Base-by-base conservation (phyloP, 2,888 invertebrate genomes). In the Chrysomela aeneicollis region DNA sequence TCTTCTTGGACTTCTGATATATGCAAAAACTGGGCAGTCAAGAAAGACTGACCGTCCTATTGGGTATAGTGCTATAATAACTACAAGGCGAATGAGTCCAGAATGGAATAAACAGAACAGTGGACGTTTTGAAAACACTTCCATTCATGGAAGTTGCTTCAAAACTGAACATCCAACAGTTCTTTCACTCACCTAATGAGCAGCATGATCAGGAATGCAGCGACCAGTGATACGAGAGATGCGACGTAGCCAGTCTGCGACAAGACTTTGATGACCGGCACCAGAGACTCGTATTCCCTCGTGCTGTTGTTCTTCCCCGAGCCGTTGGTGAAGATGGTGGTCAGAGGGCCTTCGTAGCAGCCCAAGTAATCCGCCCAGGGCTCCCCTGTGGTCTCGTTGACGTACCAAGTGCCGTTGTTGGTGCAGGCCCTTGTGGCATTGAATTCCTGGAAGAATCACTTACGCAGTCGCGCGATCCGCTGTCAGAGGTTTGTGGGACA, bases 121-220 rank as follows among this genome's bases (percentile, higher is more conserved):
- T n/a, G n/a, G n/a, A n/a, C n/a, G n/a, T n/a, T n/a, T n/a, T n/a
- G n/a, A n/a, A n/a, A n/a, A n/a, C n/a, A 26, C 26, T 26, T 26
- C 6, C 26, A 6, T 26, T 26, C n/a, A 6, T 26, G 4, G 3
- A 26, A 2, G 10, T 47, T 19, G 21, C 10, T 9, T 8, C 10
- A 3, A 9, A 10, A 10, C 15, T 47, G 47, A 17, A 26, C 26
- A 47, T 47, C 9, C 19, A 12, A 3, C 4, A 21, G 19, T 12
- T 15, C 15, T 49, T 52, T 26, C 53, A 81, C 86, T 85, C 82
- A 88, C 88, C 86, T 88, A 70, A 87, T 85, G 35, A 83, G 82
- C 37, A 86, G 83, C 75, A 88, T 83, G 64, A 88, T 87, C 62
- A 81, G 77, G 71, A 87, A 85, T 6, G 88, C 87, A 30, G 87